A percentile compares a stretch with the other conserved stretches of the same genome.
Evolutionary conservation across 2,113 vertebrate genomes (phyloP).

Genomic region (Perca schrenkii): DNA sequence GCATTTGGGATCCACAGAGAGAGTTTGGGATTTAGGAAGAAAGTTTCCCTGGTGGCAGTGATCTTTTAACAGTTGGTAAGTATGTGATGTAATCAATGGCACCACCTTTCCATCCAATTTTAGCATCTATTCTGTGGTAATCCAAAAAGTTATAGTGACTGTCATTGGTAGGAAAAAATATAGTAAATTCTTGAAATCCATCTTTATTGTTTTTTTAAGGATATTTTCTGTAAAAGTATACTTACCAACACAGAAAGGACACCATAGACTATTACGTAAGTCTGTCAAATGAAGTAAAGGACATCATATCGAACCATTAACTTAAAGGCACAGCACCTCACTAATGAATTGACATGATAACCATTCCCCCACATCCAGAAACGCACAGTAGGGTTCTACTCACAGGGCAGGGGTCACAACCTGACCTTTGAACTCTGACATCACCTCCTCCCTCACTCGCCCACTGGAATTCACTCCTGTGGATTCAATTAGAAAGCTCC

Average conservation of each 20-base stretch:
- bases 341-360: slow-evolving; percentile 36
- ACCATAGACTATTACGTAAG: background rate
- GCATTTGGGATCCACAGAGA: slow-evolving; percentile 14
- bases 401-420: slow-evolving; percentile 60
- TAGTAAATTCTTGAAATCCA: background rate
- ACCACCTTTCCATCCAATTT: background rate
- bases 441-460: slow-evolving; percentile 29
- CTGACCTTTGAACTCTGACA: slow-evolving; percentile 71
- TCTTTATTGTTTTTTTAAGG: background rate
- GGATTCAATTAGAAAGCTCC: slow-evolving; percentile 72
- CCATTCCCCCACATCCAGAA: slow-evolving; percentile 39
- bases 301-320: background rate
- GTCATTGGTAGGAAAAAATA: background rate
- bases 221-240: background rate
- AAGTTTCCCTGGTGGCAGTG: background rate
- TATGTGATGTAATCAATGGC: background rate
- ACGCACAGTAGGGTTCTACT: slow-evolving; percentile 68
- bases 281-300: background rate
- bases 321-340: background rate
- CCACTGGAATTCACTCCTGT: slow-evolving; percentile 77
- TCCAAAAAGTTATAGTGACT: background rate
- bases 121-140: background rate
- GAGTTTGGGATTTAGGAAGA: slow-evolving; percentile 12
- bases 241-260: background rate
- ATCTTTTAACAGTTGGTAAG: background rate